phyloP scores from a whole-genome alignment of 1,140 invertebrate genomes.

The Odontomachus brunneus region DNA sequence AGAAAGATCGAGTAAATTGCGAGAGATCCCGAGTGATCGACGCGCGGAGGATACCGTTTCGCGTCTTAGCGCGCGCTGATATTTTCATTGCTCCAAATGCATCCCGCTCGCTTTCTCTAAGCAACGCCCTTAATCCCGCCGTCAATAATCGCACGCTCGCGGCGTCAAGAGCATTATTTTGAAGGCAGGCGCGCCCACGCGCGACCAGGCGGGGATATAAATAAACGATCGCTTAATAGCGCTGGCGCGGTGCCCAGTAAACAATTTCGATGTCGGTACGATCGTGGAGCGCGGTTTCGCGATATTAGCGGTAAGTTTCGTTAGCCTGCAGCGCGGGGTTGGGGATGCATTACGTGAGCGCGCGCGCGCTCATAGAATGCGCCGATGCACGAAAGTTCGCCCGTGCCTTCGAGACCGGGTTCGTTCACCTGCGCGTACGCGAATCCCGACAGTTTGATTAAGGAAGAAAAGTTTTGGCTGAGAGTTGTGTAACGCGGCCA shows the following conservation, averaged over 20 bases:
- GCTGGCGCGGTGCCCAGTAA: conserved; percentile 50
- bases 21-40: not conserved
- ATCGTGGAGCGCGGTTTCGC: conserved; percentile 38
- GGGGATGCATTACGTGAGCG: not conserved
- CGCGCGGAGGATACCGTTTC: too few species aligned
- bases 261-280: conserved; percentile 49
- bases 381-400: conserved; percentile 15
- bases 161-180: conserved; percentile 46
- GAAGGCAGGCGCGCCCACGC: conserved; percentile 4
- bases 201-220: conserved; percentile 42
- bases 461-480: conserved; percentile 8
- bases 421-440: conserved; percentile 31
- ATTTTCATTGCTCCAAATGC: conserved; percentile 32
- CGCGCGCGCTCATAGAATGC: conserved; percentile 10
- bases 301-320: conserved; percentile 49
- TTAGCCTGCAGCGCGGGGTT: not conserved
- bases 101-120: conserved; percentile 43
- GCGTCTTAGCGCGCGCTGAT: conserved; percentile 25
- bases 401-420: not conserved
- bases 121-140: conserved; percentile 40
- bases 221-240: conserved; percentile 58
- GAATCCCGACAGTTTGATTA: conserved; percentile 37
- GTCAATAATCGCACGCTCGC: conserved; percentile 26
- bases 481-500: conserved; percentile 6
- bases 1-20: not conserved